Evolutionary conservation across 2,113 vertebrate species (phyloP).

Genomic region (Emydocephalus ijimae): DNA sequence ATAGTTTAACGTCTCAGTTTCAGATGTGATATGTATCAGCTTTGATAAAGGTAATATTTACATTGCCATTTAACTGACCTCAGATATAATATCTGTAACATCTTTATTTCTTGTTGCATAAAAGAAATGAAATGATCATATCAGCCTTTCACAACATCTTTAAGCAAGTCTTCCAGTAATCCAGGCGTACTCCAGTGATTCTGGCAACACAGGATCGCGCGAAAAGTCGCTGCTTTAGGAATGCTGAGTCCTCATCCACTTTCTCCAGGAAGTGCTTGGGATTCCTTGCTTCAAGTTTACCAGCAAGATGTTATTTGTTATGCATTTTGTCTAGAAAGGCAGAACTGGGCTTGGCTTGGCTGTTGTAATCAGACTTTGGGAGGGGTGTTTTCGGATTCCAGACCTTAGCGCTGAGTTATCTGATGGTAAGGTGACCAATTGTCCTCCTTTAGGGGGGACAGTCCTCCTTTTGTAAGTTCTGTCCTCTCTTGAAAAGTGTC

Average conservation of each 20-base stretch:
- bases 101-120: background rate
- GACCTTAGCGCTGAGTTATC: background rate
- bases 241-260: background rate
- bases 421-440: too few relatives aligned
- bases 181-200: background rate
- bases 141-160: accelerated
- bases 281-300: background rate
- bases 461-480: too few relatives aligned
- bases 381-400: background rate
- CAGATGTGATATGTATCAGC: background rate
- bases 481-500: too few relatives aligned
- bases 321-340: background rate
- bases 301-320: background rate
- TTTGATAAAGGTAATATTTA: background rate
- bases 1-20: background rate
- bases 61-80: background rate
- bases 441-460: too few relatives aligned
- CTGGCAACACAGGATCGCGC: background rate
- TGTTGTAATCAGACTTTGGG: background rate
- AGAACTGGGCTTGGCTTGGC: background rate
- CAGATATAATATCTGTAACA: accelerated
- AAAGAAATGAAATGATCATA: background rate
- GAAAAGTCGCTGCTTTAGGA: background rate
- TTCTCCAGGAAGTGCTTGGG: background rate
- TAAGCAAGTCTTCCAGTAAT: background rate